phyloP scores from a whole-genome alignment of 2,888 invertebrate genomes.

The Spodoptera exigua region DNA sequence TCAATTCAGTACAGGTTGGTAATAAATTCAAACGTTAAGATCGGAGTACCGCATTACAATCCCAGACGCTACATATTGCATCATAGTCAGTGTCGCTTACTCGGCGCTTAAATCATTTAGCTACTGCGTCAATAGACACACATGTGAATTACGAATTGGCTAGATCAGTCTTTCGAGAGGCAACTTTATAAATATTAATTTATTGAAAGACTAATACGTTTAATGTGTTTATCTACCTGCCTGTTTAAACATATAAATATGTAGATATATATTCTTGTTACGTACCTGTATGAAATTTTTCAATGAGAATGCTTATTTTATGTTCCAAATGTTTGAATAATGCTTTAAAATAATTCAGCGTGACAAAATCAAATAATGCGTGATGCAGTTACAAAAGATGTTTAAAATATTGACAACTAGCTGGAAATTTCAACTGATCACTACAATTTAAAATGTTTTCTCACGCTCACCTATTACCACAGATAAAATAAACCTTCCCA shows the following conservation, averaged over 20 bases:
- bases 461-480: constrained; percentile 51
- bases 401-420: constrained; percentile 32
- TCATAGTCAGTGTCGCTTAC: constrained; percentile 69
- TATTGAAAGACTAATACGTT: constrained; percentile 51
- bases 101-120: constrained; percentile 71
- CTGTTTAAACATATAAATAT: constrained; percentile 51
- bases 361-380: constrained; percentile 43
- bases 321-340: constrained; percentile 52
- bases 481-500: constrained; percentile 65
- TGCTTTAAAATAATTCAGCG: constrained; percentile 55
- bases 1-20: constrained; percentile 53
- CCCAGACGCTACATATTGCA: constrained; percentile 67
- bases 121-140: constrained; percentile 43
- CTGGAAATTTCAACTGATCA: constrained; percentile 34
- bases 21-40: constrained; percentile 68
- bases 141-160: constrained; percentile 49
- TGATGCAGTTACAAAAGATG: constrained; percentile 43
- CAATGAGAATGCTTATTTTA: constrained; percentile 42
- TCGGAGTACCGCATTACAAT: constrained; percentile 71
- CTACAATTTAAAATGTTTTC: constrained; percentile 43
- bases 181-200: constrained; percentile 56
- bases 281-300: constrained; percentile 25
- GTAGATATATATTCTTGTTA: constrained; percentile 41
- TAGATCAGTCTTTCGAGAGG: constrained; percentile 43
- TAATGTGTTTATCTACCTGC: constrained; percentile 53